phyloP scores from a whole-genome alignment of 2,113 vertebrate genomes.

The Hydropotes inermis region DNA sequence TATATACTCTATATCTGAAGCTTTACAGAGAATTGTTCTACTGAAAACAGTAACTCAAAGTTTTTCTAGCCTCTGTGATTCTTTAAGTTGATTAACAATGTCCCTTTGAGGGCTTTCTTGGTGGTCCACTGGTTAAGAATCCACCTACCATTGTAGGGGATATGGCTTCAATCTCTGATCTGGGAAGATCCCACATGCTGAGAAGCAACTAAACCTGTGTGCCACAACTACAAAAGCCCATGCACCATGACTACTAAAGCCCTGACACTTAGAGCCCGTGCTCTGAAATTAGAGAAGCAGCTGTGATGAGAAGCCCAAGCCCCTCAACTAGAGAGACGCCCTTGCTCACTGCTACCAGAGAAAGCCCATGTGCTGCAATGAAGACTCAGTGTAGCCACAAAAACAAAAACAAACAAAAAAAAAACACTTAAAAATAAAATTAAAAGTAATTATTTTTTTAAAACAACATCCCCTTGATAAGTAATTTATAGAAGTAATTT shows the following conservation, averaged over 20 bases:
- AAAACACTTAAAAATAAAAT: not conserved
- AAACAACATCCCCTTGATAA: not conserved
- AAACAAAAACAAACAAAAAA: no score
- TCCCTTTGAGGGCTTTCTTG: not conserved
- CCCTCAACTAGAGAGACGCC: not conserved
- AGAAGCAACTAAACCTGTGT: not conserved
- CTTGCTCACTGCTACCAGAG: not conserved
- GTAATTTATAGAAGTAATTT: not conserved
- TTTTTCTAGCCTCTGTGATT: not conserved
- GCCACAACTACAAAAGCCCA: not conserved
- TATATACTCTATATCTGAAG: not conserved
- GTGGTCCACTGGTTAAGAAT: not conserved
- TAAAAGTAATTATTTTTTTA: not conserved
- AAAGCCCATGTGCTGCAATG: fast-evolving
- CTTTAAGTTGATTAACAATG: not conserved
- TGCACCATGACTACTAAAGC: fast-evolving
- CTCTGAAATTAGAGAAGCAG: not conserved
- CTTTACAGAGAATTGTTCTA: not conserved
- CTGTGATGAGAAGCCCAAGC: not conserved
- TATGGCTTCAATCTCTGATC: not conserved
- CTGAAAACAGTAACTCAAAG: not conserved
- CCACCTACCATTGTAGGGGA: not conserved
- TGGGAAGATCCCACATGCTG: not conserved
- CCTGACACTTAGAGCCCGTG: not conserved
- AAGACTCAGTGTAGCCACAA: not conserved